phyloP scores from a whole-genome alignment of 2,888 invertebrate species.

The Urechis unicinctus region DNA sequence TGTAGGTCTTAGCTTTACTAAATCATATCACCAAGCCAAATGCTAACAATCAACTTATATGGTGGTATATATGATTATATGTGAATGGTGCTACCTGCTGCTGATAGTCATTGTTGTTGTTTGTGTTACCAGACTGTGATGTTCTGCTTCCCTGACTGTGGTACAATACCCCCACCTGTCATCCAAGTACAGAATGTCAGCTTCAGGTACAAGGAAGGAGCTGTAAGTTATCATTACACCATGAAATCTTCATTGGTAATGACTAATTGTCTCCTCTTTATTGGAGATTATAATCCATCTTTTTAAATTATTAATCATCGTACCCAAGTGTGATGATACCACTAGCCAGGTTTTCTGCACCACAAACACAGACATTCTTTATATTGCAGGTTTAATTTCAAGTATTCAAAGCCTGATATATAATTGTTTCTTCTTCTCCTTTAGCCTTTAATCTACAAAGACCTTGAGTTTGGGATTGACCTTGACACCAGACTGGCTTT shows the following conservation, averaged over 20 bases:
- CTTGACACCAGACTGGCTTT: conserved; percentile 89
- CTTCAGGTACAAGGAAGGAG: conserved; percentile 80
- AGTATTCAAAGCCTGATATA: not conserved
- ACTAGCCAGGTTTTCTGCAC: too few species aligned
- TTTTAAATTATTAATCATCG: too few species aligned
- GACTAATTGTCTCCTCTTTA: too few species aligned
- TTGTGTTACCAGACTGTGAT: conserved; percentile 40
- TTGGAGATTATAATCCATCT: too few species aligned
- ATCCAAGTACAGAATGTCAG: conserved; percentile 99
- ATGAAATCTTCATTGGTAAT: not conserved
- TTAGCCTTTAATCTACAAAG: conserved; percentile 85
- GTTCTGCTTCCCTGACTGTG: conserved; percentile 94
- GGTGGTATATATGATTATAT: too few species aligned
- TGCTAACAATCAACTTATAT: too few species aligned
- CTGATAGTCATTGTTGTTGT: too few species aligned
- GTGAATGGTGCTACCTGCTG: too few species aligned
- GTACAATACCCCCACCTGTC: conserved; percentile 94
- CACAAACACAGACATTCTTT: too few species aligned
- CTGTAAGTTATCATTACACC: conserved; percentile 52
- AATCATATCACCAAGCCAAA: too few species aligned
- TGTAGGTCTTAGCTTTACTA: too few species aligned
- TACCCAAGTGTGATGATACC: too few species aligned
- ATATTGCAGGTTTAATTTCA: not conserved
- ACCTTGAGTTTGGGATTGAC: conserved; percentile 98
- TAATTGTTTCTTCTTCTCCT: conserved; percentile 3